These are phyloP conservation scores for Pyralis farinalis DNA, from an alignment of 2,888 invertebrate species.

Conservation along the genomic window DNA sequence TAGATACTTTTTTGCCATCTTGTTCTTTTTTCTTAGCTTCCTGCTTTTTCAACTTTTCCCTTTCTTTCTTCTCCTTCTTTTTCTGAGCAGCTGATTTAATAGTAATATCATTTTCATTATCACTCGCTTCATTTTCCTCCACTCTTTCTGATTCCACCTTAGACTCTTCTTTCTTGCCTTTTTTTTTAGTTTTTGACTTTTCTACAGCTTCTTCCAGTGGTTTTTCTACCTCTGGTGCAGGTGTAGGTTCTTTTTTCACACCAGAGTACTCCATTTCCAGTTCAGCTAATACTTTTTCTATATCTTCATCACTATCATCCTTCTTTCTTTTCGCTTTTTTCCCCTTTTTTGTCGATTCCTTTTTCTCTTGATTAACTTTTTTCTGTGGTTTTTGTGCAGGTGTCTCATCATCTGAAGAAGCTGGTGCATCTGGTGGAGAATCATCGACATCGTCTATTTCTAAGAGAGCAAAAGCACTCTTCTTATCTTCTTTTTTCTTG, in stretches of 20 bases:
- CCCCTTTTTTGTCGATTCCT: conserved; percentile 82
- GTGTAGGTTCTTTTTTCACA: conserved; percentile 70
- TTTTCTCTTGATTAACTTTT: conserved; percentile 59
- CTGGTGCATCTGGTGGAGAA: conserved; percentile 58
- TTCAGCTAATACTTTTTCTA: conserved; percentile 92
- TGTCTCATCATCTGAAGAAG: conserved; percentile 71
- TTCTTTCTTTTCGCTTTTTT: conserved; percentile 88
- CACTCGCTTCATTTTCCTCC: conserved; percentile 68
- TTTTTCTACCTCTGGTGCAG: conserved; percentile 58
- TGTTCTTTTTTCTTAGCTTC: conserved; percentile 83
- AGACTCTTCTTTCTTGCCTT: conserved; percentile 57
- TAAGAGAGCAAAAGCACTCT: conserved; percentile 85
- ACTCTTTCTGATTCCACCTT: conserved; percentile 41
- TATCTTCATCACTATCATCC: conserved; percentile 89
- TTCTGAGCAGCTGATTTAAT: conserved; percentile 93
- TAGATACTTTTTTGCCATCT: conserved; percentile 48
- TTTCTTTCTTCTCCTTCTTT: conserved; percentile 93
- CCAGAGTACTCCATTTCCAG: conserved; percentile 90
- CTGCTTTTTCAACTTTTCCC: conserved; percentile 87
- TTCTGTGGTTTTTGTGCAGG: conserved; percentile 54
- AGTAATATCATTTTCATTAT: conserved; percentile 81
- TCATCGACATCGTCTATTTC: conserved; percentile 84
- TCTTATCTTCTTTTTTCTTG: conserved; percentile 69
- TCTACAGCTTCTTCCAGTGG: conserved; percentile 56
- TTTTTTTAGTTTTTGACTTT: conserved; percentile 63